phyloP scores from a whole-genome alignment of 2,888 invertebrate species.

The Meghimatium bilineatum region DNA sequence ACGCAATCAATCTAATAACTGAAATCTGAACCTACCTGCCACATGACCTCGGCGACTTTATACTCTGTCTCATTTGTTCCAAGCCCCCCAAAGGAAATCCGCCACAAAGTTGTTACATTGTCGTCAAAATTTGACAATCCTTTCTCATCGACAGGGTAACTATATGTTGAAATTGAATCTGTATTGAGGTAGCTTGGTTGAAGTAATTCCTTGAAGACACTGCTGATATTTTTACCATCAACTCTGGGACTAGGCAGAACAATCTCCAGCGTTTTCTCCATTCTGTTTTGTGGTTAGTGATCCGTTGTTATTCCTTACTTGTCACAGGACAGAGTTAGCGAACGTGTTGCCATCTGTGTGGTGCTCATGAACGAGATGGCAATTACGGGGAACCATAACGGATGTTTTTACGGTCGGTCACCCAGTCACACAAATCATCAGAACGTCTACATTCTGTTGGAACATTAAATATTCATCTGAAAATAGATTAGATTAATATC shows the following conservation, averaged over 20 bases:
- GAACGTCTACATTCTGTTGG: too few species aligned
- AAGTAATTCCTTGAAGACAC: not conserved
- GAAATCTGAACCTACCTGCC: constrained; percentile 18
- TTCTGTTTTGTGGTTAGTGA: not conserved
- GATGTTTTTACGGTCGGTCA: too few species aligned
- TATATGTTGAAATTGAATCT: not conserved
- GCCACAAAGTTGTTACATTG: not conserved
- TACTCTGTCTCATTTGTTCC: constrained; percentile 24
- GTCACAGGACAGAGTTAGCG: not conserved
- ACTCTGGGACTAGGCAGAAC: not conserved
- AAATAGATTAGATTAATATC: too few species aligned
- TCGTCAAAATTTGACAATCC: not conserved
- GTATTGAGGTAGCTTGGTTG: not conserved
- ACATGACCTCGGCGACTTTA: constrained; percentile 32
- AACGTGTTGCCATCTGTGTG: not conserved
- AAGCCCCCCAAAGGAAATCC: too few species aligned
- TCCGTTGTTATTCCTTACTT: not conserved
- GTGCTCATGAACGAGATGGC: too few species aligned
- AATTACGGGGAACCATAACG: too few species aligned
- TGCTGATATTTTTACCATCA: not conserved
- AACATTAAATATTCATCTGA: too few species aligned
- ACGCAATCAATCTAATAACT: not conserved
- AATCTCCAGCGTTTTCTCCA: constrained; percentile 23
- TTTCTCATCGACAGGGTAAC: not conserved
- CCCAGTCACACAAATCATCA: too few species aligned